phyloP scores from a whole-genome alignment of 2,113 vertebrate species.

The Copsychus sechellarum region DNA sequence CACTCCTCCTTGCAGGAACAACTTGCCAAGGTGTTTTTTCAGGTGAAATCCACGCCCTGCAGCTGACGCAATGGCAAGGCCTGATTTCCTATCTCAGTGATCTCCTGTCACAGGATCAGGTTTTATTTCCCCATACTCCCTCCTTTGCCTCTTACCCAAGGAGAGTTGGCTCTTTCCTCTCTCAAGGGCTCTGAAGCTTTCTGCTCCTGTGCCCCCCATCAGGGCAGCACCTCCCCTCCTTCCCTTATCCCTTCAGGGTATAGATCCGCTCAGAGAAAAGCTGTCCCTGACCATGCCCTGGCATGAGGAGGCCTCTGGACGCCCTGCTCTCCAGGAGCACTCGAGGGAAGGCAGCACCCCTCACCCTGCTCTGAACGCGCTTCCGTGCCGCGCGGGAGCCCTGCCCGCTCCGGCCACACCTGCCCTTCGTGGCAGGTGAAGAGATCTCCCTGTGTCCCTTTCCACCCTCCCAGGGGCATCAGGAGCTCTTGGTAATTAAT shows the following conservation, averaged over 20 bases:
- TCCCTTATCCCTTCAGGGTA: neutral
- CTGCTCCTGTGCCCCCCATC: neutral
- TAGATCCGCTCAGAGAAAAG: neutral
- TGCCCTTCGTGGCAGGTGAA: neutral
- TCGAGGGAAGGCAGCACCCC: neutral
- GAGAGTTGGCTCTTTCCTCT: constrained; percentile 3
- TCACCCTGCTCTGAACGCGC: neutral
- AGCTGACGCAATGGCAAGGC: constrained; percentile 45
- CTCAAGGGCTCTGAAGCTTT: neutral
- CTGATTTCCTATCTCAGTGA: constrained; percentile 34
- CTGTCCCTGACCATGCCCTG: accelerated
- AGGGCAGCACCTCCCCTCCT: neutral
- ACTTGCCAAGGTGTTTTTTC: constrained; percentile 57
- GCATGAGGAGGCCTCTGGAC: accelerated
- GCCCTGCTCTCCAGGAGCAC: neutral
- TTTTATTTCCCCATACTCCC: constrained; percentile 44
- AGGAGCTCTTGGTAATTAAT: constrained; percentile 55
- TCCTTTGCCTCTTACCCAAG: constrained; percentile 35
- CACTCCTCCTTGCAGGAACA: constrained; percentile 39
- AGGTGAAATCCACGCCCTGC: constrained; percentile 67
- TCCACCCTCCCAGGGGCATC: constrained; percentile 40
- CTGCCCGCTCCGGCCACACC: accelerated
- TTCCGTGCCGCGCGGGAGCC: accelerated
- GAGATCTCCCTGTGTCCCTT: constrained; percentile 3
- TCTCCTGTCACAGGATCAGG: constrained; percentile 43